phyloP scores from a whole-genome alignment of 2,888 invertebrate genomes.

The Hemithea aestivaria region DNA sequence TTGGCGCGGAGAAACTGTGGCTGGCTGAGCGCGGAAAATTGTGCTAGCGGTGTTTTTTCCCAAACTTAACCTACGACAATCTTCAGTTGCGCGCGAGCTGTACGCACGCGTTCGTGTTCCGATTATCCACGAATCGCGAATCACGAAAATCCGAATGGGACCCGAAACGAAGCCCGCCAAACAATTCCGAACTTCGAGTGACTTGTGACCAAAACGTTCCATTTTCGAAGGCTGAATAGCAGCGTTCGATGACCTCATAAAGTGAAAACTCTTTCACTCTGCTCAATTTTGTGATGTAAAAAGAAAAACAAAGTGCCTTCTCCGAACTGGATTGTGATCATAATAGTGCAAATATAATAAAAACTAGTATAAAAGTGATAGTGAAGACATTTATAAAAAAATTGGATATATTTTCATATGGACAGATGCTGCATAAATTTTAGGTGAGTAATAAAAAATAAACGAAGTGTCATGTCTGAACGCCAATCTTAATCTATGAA shows the following conservation, averaged over 20 bases:
- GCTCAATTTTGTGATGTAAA: slow-evolving; percentile 74
- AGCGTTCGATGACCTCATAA: slow-evolving; percentile 60
- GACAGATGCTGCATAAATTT: slow-evolving; percentile 51
- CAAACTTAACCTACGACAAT: slow-evolving; percentile 75
- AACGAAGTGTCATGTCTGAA: slow-evolving; percentile 43
- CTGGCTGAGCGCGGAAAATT: slow-evolving; percentile 64
- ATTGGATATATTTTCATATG: slow-evolving; percentile 49
- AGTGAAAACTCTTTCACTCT: slow-evolving; percentile 59
- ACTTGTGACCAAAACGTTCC: slow-evolving; percentile 45
- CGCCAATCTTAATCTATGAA: slow-evolving; percentile 77
- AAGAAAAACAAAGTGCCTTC: slow-evolving; percentile 63
- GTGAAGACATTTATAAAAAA: slow-evolving; percentile 47
- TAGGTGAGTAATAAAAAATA: slow-evolving; percentile 48
- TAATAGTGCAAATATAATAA: slow-evolving; percentile 66
- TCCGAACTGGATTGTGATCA: slow-evolving; percentile 66
- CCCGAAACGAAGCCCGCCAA: slow-evolving; percentile 51
- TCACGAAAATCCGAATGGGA: slow-evolving; percentile 61
- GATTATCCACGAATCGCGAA: slow-evolving; percentile 48
- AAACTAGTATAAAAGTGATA: slow-evolving; percentile 55
- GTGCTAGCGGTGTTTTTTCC: slow-evolving; percentile 69
- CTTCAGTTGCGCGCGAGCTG: slow-evolving; percentile 76
- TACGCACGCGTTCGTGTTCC: slow-evolving; percentile 59
- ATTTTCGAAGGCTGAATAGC: slow-evolving; percentile 51
- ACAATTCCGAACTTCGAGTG: slow-evolving; percentile 44
- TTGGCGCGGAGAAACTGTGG: slow-evolving; percentile 53